Evolutionary conservation across 2,113 vertebrate species (phyloP).

Genomic region (Ammodramus savannarum): DNA sequence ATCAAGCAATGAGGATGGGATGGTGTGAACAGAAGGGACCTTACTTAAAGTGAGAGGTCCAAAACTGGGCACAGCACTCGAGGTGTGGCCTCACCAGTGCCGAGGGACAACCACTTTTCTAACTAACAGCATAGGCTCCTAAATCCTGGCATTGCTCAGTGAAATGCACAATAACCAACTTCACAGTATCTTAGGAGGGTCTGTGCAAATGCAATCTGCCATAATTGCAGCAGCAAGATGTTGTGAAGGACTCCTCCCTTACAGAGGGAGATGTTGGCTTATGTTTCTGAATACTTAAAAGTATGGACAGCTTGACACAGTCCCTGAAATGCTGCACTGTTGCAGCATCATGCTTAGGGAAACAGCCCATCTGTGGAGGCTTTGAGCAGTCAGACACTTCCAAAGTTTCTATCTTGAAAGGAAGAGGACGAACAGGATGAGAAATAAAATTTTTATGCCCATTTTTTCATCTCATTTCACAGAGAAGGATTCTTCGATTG

Average conservation of each 20-base stretch:
- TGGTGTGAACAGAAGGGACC: not conserved
- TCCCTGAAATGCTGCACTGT: not conserved
- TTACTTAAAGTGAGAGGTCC: not conserved
- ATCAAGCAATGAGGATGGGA: not conserved
- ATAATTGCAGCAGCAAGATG: not conserved
- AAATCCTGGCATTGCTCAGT: not conserved
- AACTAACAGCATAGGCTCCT: not conserved
- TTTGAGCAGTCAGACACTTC: not conserved
- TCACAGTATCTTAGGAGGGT: not conserved
- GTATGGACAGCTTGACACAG: not conserved
- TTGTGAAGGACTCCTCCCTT: not conserved
- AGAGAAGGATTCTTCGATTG: not conserved
- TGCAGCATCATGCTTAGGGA: not conserved
- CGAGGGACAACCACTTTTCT: fast-evolving
- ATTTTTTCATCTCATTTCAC: not conserved
- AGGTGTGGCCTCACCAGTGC: not conserved
- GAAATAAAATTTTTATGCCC: not conserved
- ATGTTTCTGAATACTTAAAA: not conserved
- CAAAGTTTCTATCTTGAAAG: not conserved
- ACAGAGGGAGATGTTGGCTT: fast-evolving
- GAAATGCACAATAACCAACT: not conserved
- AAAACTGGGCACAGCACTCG: not conserved
- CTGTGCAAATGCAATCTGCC: not conserved
- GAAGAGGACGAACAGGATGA: not conserved
- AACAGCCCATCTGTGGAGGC: not conserved